Evolutionary conservation across 92 coral and sea anemone species (phyloP).

Genomic region (Epizoanthus illoricatus): DNA sequence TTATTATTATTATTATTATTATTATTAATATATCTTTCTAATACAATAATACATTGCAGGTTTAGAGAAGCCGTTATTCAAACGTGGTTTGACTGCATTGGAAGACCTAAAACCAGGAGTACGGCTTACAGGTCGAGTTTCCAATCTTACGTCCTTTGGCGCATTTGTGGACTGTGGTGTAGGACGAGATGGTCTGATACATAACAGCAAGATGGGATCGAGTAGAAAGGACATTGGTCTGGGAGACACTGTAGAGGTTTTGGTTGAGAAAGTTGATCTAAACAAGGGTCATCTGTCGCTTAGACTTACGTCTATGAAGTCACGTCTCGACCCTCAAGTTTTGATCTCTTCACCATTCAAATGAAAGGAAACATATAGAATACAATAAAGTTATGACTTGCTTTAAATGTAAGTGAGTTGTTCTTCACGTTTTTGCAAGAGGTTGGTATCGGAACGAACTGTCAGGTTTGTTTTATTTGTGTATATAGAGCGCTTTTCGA

Average conservation of each 20-base stretch:
- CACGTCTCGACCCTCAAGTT: constrained; percentile 62
- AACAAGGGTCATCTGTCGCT: constrained; percentile 57
- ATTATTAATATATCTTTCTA: not conserved
- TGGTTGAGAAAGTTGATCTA: constrained; percentile 57
- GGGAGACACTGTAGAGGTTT: constrained; percentile 85
- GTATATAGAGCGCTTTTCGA: too few relatives aligned
- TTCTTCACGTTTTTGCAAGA: too few relatives aligned
- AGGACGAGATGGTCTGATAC: constrained; percentile 80
- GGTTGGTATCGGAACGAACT: too few relatives aligned
- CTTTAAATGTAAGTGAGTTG: too few relatives aligned
- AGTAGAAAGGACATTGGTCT: constrained; percentile 58
- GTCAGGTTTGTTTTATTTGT: too few relatives aligned
- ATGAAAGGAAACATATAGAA: not conserved
- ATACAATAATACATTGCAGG: constrained; percentile 44
- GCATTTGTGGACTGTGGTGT: constrained; percentile 98
- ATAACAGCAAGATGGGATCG: constrained; percentile 65
- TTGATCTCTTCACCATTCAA: constrained; percentile 43
- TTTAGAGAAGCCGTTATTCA: constrained; percentile 88
- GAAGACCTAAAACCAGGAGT: constrained; percentile 69
- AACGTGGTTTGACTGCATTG: constrained; percentile 70
- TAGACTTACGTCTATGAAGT: constrained; percentile 43
- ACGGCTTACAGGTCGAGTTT: constrained; percentile 79
- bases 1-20: too few relatives aligned
- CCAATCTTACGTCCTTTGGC: constrained; percentile 93
- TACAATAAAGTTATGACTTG: too few relatives aligned